Evolutionary conservation across 2,113 vertebrate genomes (phyloP).

Genomic region (Barnardius zonarius): DNA sequence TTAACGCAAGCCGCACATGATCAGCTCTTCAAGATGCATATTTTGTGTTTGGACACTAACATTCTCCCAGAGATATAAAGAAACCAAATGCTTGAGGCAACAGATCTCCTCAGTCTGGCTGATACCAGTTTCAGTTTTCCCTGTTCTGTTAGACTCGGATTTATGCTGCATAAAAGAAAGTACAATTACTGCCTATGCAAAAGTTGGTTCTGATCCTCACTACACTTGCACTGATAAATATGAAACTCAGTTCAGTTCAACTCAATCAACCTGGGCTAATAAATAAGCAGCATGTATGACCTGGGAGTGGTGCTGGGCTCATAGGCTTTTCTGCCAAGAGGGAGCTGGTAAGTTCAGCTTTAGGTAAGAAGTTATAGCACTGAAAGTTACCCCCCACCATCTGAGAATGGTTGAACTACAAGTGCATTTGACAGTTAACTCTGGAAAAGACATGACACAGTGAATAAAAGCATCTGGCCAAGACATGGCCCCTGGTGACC

Average conservation of each 20-base stretch:
- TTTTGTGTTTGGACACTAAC: neutral
- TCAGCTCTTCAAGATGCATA: neutral
- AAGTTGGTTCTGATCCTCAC: rapidly evolving
- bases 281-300: rapidly evolving
- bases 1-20: rapidly evolving
- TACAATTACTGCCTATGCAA: rapidly evolving
- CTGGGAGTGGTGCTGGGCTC: neutral
- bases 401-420: neutral
- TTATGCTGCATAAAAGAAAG: neutral
- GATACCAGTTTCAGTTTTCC: neutral
- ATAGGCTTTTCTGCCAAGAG: neutral
- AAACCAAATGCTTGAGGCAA: neutral
- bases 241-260: neutral
- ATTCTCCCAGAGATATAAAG: neutral
- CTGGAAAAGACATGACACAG: conserved; percentile 15
- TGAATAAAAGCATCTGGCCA: conserved; percentile 52
- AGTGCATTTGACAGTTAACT: conserved; percentile 19
- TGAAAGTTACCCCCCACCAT: neutral
- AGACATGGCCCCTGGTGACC: conserved; percentile 45
- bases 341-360: neutral
- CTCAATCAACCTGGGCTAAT: neutral
- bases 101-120: neutral
- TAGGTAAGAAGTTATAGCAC: neutral
- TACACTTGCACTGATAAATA: rapidly evolving
- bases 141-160: neutral